A percentile compares a stretch with the other conserved stretches of the same genome.
These are phyloP conservation scores for Apamea sordens DNA, from an alignment of 2,888 invertebrate genomes.

Conservation along the genomic window DNA sequence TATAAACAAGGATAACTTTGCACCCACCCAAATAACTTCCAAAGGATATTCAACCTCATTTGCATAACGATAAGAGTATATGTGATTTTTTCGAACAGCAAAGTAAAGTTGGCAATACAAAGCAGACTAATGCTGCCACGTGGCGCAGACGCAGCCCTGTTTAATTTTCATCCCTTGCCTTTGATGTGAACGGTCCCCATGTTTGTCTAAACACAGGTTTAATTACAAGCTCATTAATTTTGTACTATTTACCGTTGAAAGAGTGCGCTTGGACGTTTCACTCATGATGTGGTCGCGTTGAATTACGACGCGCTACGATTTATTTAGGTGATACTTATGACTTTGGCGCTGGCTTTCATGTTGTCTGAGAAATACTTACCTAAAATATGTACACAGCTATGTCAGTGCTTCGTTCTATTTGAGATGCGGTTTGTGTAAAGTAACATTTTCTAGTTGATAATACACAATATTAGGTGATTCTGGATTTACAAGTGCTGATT, in stretches of 20 bases:
- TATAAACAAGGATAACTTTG: slow-evolving; percentile 68
- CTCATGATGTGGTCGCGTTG: slow-evolving; percentile 45
- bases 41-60: slow-evolving; percentile 65
- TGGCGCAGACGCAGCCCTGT: slow-evolving; percentile 87
- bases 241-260: slow-evolving; percentile 84
- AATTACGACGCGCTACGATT: slow-evolving; percentile 58
- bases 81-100: slow-evolving; percentile 3
- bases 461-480: background rate
- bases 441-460: background rate
- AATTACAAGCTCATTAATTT: slow-evolving; percentile 89
- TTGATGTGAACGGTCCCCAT: slow-evolving; percentile 85
- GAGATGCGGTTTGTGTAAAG: background rate
- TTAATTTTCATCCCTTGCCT: slow-evolving; percentile 86
- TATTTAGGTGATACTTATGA: slow-evolving; percentile 30
- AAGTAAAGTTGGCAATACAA: slow-evolving; percentile 69
- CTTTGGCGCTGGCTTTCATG: slow-evolving; percentile 4
- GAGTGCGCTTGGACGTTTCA: slow-evolving; percentile 64
- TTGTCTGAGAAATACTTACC: background rate
- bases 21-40: slow-evolving; percentile 16
- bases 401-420: background rate
- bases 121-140: slow-evolving; percentile 83
- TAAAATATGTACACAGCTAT: background rate
- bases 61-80: slow-evolving; percentile 9
- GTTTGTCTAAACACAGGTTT: slow-evolving; percentile 88
- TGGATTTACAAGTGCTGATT: background rate